A percentile compares a stretch with the other conserved stretches of the same genome.
phyloP scores from a whole-genome alignment of 30 jellyfish, hydroid and myxozoan genomes.

The Cassiopea andromeda region DNA sequence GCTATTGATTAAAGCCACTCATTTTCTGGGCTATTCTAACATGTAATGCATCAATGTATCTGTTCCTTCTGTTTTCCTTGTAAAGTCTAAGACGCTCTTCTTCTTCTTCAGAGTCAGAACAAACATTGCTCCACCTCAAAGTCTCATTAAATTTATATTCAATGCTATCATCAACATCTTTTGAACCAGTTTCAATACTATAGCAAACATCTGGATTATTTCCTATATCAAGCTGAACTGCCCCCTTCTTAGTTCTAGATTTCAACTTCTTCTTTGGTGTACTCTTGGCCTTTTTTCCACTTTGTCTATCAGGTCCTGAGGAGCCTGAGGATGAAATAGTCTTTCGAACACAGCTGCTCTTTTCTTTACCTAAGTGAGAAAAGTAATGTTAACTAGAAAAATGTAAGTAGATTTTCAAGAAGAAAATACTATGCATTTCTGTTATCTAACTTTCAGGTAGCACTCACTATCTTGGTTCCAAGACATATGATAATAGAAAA shows the following conservation, averaged over 20 bases:
- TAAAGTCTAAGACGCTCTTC: constrained; percentile 43
- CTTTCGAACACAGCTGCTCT: neutral
- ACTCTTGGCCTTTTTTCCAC: neutral
- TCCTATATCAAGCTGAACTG: neutral
- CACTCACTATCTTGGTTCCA: too few relatives aligned
- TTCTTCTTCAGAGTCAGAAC: constrained; percentile 73
- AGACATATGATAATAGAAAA: too few relatives aligned
- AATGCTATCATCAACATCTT: constrained; percentile 13
- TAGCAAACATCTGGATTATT: neutral
- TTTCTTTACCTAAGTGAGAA: neutral
- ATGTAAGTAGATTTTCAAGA: neutral
- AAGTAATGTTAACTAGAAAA: neutral
- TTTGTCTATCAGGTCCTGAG: neutral
- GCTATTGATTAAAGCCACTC: neutral
- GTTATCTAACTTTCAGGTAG: neutral
- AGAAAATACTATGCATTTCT: neutral
- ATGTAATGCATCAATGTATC: constrained; percentile 60
- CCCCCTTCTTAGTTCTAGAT: constrained; percentile 16
- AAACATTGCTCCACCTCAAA: constrained; percentile 47
- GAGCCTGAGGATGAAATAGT: neutral
- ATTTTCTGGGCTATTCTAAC: constrained; percentile 40
- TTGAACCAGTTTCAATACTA: neutral
- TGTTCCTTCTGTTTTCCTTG: constrained; percentile 49
- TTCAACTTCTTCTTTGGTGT: constrained; percentile 9
- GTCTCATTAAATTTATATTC: constrained; percentile 27